These are phyloP conservation scores for Orthosia cruda DNA, from an alignment of 2,888 invertebrate genomes.

Conservation along the genomic window DNA sequence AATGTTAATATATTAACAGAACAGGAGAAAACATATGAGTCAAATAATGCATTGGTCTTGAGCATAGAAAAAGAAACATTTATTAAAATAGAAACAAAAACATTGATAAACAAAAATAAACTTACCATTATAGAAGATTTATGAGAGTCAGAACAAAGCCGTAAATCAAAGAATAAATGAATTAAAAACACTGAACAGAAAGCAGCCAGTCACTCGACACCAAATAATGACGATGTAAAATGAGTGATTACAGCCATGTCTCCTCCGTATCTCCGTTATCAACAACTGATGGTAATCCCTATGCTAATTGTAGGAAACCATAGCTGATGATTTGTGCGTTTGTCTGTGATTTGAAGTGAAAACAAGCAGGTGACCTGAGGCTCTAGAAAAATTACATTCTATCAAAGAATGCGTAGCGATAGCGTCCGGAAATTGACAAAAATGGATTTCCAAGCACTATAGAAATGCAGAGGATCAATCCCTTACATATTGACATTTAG, in stretches of 20 bases:
- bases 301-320: conserved; percentile 25
- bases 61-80: neutral
- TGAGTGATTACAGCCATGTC: conserved; percentile 40
- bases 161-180: conserved; percentile 18
- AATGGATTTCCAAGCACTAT: no score
- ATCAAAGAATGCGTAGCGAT: no score
- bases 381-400: no score
- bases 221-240: conserved; percentile 63
- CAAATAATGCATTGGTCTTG: neutral
- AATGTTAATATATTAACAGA: neutral
- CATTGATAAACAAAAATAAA: conserved; percentile 21
- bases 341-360: conserved; percentile 42
- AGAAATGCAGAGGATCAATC: no score
- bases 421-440: no score
- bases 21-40: neutral
- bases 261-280: conserved; percentile 52
- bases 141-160: conserved; percentile 17
- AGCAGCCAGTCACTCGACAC: conserved; percentile 49
- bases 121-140: conserved; percentile 42
- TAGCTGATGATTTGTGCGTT: conserved; percentile 51
- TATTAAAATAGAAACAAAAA: neutral
- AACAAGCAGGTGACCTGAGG: neutral
- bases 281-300: conserved; percentile 47
- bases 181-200: conserved; percentile 39
- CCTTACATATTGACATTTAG: no score